Conservation (phyloP, 2,113 vertebrate species). For the Gambusia affinis region DNA sequence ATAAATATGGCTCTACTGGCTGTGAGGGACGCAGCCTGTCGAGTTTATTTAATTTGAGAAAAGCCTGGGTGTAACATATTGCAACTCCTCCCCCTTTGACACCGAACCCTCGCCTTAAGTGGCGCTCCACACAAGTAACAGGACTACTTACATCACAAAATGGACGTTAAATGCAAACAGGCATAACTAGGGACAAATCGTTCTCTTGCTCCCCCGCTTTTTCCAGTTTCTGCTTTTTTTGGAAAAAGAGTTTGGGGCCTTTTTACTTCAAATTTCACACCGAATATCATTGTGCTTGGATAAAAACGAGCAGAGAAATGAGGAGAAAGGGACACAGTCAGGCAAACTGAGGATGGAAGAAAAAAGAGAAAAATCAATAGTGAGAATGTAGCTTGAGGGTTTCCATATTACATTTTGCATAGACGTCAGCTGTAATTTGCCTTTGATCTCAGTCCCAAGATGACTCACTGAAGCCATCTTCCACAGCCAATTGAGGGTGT, state of each 20-base stretch:
- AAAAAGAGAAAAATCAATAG: conserved; percentile 80
- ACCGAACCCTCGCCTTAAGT: conserved; percentile 67
- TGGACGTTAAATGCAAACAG: conserved; percentile 79
- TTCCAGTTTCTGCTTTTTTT: not conserved
- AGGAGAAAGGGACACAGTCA: conserved; percentile 53
- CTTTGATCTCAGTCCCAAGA: conserved; percentile 84
- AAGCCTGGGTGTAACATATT: conserved; percentile 49
- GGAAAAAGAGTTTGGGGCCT: conserved; percentile 51
- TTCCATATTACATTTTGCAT: conserved; percentile 85
- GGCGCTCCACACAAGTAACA: conserved; percentile 60
- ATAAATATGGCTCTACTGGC: conserved; percentile 55
- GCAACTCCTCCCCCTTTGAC: conserved; percentile 59
- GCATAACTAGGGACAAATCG: conserved; percentile 66
- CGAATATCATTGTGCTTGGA: conserved; percentile 73
- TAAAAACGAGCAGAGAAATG: conserved; percentile 72
- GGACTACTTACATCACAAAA: conserved; percentile 76
- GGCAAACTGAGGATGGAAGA: conserved; percentile 39
- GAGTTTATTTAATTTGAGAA: conserved; percentile 65
- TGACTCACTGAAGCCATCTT: conserved; percentile 83
- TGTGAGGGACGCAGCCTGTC: conserved; percentile 47
- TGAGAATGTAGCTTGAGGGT: conserved; percentile 80
- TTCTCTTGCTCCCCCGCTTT: not conserved
- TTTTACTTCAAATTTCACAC: conserved; percentile 76
- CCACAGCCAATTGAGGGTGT: conserved; percentile 70
- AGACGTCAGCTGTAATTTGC: conserved; percentile 84